Evolutionary conservation across 2,888 invertebrate species (phyloP).

Genomic region (Phortica okadai): DNA sequence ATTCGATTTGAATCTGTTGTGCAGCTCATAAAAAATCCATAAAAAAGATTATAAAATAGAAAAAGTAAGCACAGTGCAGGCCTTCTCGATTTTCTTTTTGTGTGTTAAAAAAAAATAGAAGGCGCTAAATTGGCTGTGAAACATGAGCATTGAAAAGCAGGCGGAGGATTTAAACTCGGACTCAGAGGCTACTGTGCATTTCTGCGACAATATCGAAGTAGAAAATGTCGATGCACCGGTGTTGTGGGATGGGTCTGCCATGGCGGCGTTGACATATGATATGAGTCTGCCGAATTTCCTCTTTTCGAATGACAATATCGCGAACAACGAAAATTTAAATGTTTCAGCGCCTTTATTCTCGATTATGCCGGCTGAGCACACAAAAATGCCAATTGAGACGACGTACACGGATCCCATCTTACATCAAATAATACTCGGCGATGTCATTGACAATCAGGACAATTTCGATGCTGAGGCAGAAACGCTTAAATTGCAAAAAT

Average conservation of each 20-base stretch:
- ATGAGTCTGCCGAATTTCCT: neutral
- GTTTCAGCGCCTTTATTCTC: constrained; percentile 14
- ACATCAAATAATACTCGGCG: constrained; percentile 49
- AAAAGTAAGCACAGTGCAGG: too few relatives aligned
- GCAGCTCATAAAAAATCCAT: too few relatives aligned
- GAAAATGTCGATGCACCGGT: neutral
- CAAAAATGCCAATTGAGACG: constrained; percentile 35
- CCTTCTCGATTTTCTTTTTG: neutral
- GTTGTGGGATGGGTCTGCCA: neutral
- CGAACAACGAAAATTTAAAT: neutral
- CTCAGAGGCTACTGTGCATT: constrained; percentile 1
- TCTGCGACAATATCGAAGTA: neutral
- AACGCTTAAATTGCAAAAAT: constrained; percentile 62
- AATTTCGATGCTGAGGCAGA: constrained; percentile 64
- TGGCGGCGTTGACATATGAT: neutral
- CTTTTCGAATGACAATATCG: neutral
- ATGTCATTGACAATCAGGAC: constrained; percentile 41
- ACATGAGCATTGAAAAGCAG: constrained; percentile 8
- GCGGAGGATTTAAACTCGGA: constrained; percentile 5
- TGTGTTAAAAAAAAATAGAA: neutral
- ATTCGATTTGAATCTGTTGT: too few relatives aligned
- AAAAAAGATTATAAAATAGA: too few relatives aligned
- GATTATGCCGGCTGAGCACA: constrained; percentile 29
- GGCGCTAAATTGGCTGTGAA: neutral
- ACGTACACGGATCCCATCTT: constrained; percentile 56